A percentile compares a stretch with the other conserved stretches of the same genome.
phyloP scores from a whole-genome alignment of 2,113 vertebrate genomes.

The Stomatorhinus ivindoensis region DNA sequence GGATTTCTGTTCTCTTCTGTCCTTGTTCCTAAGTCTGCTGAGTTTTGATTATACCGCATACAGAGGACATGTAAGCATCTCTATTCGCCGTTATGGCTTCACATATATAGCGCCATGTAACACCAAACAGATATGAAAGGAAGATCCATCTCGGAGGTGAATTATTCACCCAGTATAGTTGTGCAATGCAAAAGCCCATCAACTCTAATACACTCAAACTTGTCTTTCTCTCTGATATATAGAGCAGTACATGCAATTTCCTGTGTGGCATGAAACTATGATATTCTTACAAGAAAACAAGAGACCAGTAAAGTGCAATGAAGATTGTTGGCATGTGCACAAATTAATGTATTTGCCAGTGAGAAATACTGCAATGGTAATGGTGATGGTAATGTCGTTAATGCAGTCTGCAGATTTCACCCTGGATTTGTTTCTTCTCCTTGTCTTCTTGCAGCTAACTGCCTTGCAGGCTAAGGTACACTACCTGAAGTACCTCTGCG shows the following conservation, averaged over 20 bases:
- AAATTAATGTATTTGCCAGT: neutral
- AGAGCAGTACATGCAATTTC: no score
- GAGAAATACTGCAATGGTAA: neutral
- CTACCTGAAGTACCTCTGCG: slow-evolving; percentile 96
- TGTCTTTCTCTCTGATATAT: neutral
- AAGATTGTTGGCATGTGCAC: neutral
- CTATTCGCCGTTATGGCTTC: neutral
- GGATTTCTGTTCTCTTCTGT: neutral
- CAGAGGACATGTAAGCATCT: neutral
- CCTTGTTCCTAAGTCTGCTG: neutral
- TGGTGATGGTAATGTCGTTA: neutral
- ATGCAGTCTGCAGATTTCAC: neutral
- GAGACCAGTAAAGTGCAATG: neutral
- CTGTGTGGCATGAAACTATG: neutral
- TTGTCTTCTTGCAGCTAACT: slow-evolving; percentile 68
- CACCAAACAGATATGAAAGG: neutral
- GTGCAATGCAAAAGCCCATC: neutral
- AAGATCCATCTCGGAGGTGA: neutral
- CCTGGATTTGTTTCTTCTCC: neutral
- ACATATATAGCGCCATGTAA: neutral
- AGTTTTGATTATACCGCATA: neutral
- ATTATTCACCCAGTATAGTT: neutral
- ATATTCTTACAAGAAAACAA: neutral
- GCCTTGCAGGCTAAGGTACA: slow-evolving; percentile 95
- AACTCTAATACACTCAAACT: neutral